Percentiles rank a stretch among this genome's conserved stretches.
phyloP scores from a whole-genome alignment of 64 coral and sea anemone species.

The Actinia equina region DNA sequence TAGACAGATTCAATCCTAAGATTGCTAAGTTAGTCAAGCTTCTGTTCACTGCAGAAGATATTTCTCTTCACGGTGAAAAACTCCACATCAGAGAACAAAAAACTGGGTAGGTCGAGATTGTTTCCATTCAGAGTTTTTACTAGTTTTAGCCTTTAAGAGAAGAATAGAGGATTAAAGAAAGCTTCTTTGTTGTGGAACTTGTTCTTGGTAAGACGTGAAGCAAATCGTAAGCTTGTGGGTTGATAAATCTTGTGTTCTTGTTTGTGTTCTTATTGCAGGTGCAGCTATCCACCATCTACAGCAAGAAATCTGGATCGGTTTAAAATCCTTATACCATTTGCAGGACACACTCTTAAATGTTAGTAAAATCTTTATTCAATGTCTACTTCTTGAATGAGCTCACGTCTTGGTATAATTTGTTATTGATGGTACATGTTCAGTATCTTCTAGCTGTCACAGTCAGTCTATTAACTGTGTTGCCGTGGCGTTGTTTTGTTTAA shows the following conservation, averaged over 20 bases:
- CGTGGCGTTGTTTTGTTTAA: not conserved
- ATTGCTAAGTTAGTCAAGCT: not conserved
- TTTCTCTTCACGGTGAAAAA: slow-evolving; percentile 7
- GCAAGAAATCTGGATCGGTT: slow-evolving; percentile 20
- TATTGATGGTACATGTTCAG: too few species aligned
- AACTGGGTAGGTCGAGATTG: not conserved
- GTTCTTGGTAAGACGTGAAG: not conserved
- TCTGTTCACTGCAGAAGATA: slow-evolving; percentile 10
- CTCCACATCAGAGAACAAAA: slow-evolving; percentile 11
- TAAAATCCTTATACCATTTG: slow-evolving; percentile 22
- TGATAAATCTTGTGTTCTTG: not conserved
- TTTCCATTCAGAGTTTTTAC: not conserved
- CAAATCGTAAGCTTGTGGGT: not conserved
- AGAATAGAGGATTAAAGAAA: not conserved
- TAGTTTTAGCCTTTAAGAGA: not conserved
- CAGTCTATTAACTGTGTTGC: not conserved
- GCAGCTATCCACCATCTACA: slow-evolving; percentile 13
- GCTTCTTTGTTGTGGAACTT: not conserved
- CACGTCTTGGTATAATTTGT: too few species aligned
- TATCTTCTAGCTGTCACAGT: not conserved
- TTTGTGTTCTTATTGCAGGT: not conserved
- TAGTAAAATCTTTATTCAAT: not conserved
- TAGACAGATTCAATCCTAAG: slow-evolving; percentile 27
- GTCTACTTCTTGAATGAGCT: too few species aligned
- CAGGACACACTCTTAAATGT: slow-evolving; percentile 24